These are phyloP conservation scores for Nyctalus aviator DNA, from an alignment of 2,797 vertebrate species.

Conservation along the genomic window DNA sequence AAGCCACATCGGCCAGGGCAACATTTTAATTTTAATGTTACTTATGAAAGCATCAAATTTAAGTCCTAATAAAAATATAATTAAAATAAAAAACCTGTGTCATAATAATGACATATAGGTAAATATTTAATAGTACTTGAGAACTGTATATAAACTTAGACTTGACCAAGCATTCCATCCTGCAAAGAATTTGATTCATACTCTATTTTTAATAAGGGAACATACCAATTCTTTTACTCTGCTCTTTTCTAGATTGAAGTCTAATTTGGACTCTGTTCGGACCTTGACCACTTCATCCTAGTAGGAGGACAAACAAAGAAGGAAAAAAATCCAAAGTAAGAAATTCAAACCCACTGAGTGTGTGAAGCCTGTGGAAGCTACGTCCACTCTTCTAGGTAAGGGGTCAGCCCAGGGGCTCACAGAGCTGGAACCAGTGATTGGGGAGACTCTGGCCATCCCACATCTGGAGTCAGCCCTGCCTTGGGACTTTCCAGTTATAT, in stretches of 20 bases:
- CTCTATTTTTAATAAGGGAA: slow-evolving; percentile 58
- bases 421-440: no score
- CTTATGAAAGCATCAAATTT: slow-evolving; percentile 40
- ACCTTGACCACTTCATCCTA: slow-evolving; percentile 96
- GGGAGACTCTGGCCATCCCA: neutral
- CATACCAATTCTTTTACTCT: slow-evolving; percentile 95
- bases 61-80: neutral
- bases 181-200: slow-evolving; percentile 39
- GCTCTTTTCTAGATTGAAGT: slow-evolving; percentile 96
- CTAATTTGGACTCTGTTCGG: slow-evolving; percentile 92
- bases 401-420: neutral
- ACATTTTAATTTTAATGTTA: slow-evolving; percentile 63
- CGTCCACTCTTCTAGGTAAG: no score
- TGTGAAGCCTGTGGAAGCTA: rapidly evolving
- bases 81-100: neutral
- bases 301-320: slow-evolving; percentile 68
- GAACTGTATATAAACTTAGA: slow-evolving; percentile 22
- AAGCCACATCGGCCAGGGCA: neutral
- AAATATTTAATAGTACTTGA: neutral
- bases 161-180: neutral
- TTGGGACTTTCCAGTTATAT: neutral
- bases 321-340: slow-evolving; percentile 52
- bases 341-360: neutral
- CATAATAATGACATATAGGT: neutral
- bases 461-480: rapidly evolving